Conservation (phyloP, 2,888 invertebrate species). For the Amblyjoppa fuscipennis region DNA sequence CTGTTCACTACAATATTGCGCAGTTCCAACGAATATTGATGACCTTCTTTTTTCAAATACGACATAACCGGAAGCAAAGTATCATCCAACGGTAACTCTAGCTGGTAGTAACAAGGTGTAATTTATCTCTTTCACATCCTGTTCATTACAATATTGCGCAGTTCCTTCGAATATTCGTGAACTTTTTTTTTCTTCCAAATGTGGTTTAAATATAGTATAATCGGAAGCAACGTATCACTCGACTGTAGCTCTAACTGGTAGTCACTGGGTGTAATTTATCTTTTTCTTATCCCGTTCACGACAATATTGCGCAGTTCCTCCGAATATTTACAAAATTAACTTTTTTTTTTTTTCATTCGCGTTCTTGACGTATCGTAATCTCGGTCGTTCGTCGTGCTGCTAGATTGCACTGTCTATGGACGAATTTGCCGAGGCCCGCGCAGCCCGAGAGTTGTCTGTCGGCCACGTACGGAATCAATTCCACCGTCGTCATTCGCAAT, state of each 20-base stretch:
- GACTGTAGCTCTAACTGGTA: too few relatives aligned
- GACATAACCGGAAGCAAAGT: too few relatives aligned
- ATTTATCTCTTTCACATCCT: not conserved
- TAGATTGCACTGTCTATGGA: not conserved
- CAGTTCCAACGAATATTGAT: too few relatives aligned
- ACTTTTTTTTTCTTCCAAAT: not conserved
- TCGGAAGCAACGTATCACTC: too few relatives aligned
- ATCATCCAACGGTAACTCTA: too few relatives aligned
- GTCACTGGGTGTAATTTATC: not conserved
- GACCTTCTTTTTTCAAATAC: too few relatives aligned
- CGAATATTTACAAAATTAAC: not conserved
- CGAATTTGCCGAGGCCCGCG: not conserved
- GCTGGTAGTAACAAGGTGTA: too few relatives aligned
- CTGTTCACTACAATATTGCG: too few relatives aligned
- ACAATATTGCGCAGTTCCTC: not conserved
- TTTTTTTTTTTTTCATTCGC: not conserved
- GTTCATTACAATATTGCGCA: not conserved
- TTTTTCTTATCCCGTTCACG: not conserved
- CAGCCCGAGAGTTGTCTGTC: not conserved
- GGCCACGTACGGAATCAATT: constrained; percentile 31
- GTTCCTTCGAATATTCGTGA: not conserved
- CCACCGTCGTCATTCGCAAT: constrained; percentile 20
- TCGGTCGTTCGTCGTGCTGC: not conserved
- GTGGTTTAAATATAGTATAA: too few relatives aligned
- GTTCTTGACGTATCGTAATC: not conserved